These are phyloP conservation scores for Macropodus opercularis DNA, from an alignment of 2,797 vertebrate species.

Conservation along the genomic window DNA sequence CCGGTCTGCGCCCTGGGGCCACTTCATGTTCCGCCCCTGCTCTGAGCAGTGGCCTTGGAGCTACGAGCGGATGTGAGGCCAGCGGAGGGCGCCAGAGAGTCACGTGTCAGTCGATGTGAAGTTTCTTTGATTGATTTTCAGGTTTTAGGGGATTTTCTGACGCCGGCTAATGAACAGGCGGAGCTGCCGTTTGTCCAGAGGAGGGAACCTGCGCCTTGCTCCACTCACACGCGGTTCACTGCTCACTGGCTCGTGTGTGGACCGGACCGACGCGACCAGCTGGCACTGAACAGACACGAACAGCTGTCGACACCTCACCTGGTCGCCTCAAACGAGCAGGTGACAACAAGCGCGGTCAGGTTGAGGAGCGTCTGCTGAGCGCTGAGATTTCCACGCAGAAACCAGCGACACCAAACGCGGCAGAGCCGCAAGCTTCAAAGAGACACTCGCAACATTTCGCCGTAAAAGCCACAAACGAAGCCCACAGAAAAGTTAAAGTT, in stretches of 20 bases:
- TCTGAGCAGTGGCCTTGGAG: too few relatives aligned
- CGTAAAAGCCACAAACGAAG: background rate
- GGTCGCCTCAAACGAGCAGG: background rate
- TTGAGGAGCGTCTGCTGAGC: rapidly evolving
- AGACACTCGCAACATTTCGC: rapidly evolving
- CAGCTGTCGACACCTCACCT: background rate
- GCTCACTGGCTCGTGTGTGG: too few relatives aligned
- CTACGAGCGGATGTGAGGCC: slow-evolving; percentile 1
- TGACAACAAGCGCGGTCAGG: rapidly evolving
- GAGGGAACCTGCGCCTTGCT: rapidly evolving
- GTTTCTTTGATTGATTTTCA: slow-evolving; percentile 36
- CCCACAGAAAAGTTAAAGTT: slow-evolving; percentile 49
- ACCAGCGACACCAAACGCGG: background rate
- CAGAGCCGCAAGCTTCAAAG: rapidly evolving
- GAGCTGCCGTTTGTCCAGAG: background rate
- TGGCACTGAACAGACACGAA: background rate
- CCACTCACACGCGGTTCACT: background rate
- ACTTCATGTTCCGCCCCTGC: too few relatives aligned
- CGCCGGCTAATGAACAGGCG: background rate
- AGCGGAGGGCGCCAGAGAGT: slow-evolving; percentile 28
- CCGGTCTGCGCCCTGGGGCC: too few relatives aligned
- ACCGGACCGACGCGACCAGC: background rate
- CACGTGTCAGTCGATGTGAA: background rate
- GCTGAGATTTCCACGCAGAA: background rate
- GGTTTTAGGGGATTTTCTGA: slow-evolving; percentile 11